A percentile compares a stretch with the other conserved stretches of the same genome.
phyloP scores from a whole-genome alignment of 2,113 vertebrate genomes.

The Paradoxurus hermaphroditus region DNA sequence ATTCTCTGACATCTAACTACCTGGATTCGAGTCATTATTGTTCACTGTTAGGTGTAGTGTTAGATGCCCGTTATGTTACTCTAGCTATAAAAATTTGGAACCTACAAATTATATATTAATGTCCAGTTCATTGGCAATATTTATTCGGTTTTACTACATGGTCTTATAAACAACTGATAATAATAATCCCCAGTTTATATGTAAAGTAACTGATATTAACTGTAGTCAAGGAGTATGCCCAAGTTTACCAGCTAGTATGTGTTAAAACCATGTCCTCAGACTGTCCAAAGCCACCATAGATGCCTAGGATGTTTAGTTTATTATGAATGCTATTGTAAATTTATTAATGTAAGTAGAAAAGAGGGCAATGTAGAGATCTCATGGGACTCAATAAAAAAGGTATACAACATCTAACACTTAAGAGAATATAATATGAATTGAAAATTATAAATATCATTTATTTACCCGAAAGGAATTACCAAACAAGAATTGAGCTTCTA shows the following conservation, averaged over 20 bases:
- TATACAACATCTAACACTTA: not conserved
- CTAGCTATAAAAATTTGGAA: not conserved
- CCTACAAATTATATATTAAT: not conserved
- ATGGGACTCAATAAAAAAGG: not conserved
- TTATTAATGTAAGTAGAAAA: not conserved
- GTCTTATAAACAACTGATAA: not conserved
- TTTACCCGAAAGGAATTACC: not conserved
- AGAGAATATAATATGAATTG: not conserved
- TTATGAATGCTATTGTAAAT: not conserved
- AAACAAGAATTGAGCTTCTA: not conserved
- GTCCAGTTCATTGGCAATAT: not conserved
- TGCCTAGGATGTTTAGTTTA: not conserved
- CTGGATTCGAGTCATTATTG: not conserved
- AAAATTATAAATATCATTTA: not conserved
- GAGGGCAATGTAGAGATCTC: not conserved
- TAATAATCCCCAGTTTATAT: not conserved
- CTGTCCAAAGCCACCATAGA: not conserved
- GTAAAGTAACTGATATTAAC: not conserved
- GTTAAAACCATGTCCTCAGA: not conserved
- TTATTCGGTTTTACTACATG: not conserved
- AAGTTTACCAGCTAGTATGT: not conserved
- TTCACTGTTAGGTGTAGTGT: not conserved
- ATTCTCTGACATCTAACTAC: not conserved
- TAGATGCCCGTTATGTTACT: not conserved
- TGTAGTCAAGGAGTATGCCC: not conserved